Evolutionary conservation across 2,797 vertebrate species (phyloP).

Genomic region (Epinephelus coioides): DNA sequence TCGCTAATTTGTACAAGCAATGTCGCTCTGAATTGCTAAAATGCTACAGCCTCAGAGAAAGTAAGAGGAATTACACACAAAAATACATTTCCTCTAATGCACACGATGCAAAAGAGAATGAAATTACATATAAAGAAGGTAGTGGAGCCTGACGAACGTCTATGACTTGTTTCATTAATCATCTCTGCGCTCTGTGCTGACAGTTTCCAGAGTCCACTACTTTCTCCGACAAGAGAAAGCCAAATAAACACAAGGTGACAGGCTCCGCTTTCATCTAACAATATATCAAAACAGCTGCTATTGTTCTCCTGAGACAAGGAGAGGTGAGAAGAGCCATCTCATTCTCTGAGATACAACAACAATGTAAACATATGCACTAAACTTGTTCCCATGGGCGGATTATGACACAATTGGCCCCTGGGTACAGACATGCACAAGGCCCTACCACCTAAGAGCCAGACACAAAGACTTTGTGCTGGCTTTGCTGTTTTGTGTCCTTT

Average conservation of each 20-base stretch:
- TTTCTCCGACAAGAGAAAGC: constrained; percentile 3
- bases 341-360: neutral
- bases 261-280: constrained; percentile 16
- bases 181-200: constrained; percentile 6
- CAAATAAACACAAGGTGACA: constrained; percentile 20
- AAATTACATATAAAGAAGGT: constrained; percentile 16
- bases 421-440: too few relatives aligned
- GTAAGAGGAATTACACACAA: neutral
- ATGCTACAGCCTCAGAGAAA: neutral
- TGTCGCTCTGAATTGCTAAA: neutral
- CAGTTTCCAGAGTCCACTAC: constrained; percentile 13
- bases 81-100: neutral
- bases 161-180: constrained; percentile 19
- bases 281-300: constrained; percentile 8
- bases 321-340: neutral
- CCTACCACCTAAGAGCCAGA: too few relatives aligned
- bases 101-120: neutral
- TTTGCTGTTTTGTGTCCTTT: too few relatives aligned
- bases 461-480: too few relatives aligned
- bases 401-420: too few relatives aligned
- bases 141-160: constrained; percentile 21
- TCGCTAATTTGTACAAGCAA: neutral
- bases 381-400: neutral
- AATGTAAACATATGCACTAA: neutral
- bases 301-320: constrained; percentile 11